Base-by-base conservation (phyloP, 2,888 invertebrate species). In the Drosophila acutilabella region DNA sequence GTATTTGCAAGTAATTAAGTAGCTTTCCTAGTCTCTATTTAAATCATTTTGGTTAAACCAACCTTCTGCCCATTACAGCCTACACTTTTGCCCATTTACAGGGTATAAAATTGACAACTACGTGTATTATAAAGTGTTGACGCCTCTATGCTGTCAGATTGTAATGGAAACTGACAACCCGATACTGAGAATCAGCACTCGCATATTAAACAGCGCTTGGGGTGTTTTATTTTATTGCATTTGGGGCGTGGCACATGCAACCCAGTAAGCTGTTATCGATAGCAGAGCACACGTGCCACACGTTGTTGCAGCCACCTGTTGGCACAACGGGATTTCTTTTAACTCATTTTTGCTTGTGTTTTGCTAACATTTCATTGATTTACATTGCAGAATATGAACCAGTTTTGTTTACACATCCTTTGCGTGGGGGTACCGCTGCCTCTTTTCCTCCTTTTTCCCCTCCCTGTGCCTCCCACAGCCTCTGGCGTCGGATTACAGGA, bases 141-240 rank as follows among this genome's bases (percentile, higher is more conserved):
- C 47, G 48, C 16, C 23, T 47, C 20, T n/a, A 40, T 20, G 54
- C 20, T 56, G 16, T 59, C 33, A 23, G 60, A 60, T 62, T 67
- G 52, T 80, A 71, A 74, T 77, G 67, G 48, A 61, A 62, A 44
- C 60, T 67, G 80, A 76, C 87, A 78, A 64, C 60, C 48, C 45
- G 61, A 53, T 47, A 51, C 40, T 23, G 58, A 13, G 53, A 74
- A 45, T 66, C 78, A 69, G 53, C 54, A 44, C 64, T 59, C 70
- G 81, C 78, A 81, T 87, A 74, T 66, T 81, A 86, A 81, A 54
- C 47, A 74, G 59, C n/a, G 11, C 38, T 45, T 18, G 36, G 13
- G 11, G 4, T 36, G 36, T 36, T 36, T 36, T 33, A 8, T 4
- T 36, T 16, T 33, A 14, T 33, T 18, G 36, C 51, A 10, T 16